Evolutionary conservation across 2,888 invertebrate genomes (phyloP), one percentile per base, ranked within the genome.

Genomic region (Deroplatys truncata): DNA sequence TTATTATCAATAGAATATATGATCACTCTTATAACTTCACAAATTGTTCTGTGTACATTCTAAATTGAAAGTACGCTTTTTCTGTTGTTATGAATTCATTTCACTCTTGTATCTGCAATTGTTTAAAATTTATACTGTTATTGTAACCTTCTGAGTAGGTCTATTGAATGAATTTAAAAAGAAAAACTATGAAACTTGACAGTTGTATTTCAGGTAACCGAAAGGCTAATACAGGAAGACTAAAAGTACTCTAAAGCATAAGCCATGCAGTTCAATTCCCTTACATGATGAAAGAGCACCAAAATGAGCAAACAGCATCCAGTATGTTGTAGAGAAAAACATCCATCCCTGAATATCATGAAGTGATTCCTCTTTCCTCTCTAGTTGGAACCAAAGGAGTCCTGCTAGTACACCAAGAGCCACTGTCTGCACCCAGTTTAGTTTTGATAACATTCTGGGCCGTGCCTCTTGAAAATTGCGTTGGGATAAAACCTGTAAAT

Each of bases 331-430:
- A 90, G 96, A 96, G 93, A 97, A 97, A 93, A 97, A 97, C 96
- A 97, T 96, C 97, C 97, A 97, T 86, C 97, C 97, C 93, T 97
- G 96, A 91, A 97, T 95, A 93, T 97, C 97, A 91, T 96, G 96
- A 89, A 97, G 94, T 20, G 96, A 95, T 91, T 96, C 96, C 93
- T 97, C 97, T 83, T 95, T 95, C 90, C 97, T 94, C n/a, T 96
- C 96, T 92, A 97, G 93, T 92, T 97, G 96, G 92, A 97, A 96
- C 97, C 97, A 97, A 88, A 97, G 94, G 49, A 97, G 94, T 20
- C 97, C 97, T 1, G 96, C 96, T 93, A 97, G 94, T 90, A 97
- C 92, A 2, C 96, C 97, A 91, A 97, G 93, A 16, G 96, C 96
- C 91, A 97, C 94, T 4, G 97, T 97, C 93, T 97, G 97, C 90